phyloP scores from a whole-genome alignment of 1,140 invertebrate species.

The Saxidomus purpurata region DNA sequence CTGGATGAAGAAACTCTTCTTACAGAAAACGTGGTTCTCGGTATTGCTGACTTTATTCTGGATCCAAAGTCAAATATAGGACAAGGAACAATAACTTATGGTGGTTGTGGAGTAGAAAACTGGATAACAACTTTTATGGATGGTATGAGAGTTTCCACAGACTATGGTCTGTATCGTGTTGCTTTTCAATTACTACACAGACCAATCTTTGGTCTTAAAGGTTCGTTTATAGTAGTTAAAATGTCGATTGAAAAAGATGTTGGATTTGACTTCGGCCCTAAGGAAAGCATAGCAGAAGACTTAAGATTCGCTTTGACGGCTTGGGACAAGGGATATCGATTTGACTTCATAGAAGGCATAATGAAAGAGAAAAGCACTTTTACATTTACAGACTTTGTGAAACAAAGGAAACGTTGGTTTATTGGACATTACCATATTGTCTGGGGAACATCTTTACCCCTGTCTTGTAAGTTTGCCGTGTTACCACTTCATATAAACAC shows the following conservation, averaged over 20 bases:
- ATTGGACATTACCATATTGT: slow-evolving; percentile 97
- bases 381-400: slow-evolving; percentile 96
- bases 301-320: no score
- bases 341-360: slow-evolving; percentile 68
- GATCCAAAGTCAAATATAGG: slow-evolving; percentile 98
- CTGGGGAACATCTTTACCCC: slow-evolving; percentile 94
- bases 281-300: slow-evolving; percentile 98
- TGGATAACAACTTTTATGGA: no score
- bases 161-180: slow-evolving; percentile 96
- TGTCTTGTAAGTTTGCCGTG: slow-evolving; percentile 77
- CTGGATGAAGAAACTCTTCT: slow-evolving; percentile 98
- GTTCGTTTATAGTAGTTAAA: slow-evolving; percentile 88
- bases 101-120: no score
- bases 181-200: slow-evolving; percentile 97
- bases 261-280: no score
- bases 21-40: slow-evolving; percentile 94
- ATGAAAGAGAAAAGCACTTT: no score
- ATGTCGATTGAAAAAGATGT: slow-evolving; percentile 94
- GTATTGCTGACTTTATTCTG: slow-evolving; percentile 96
- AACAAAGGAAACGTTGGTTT: slow-evolving; percentile 98
- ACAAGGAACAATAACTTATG: slow-evolving; percentile 98
- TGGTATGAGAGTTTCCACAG: no score
- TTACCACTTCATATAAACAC: not conserved
- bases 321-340: slow-evolving; percentile 86
- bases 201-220: slow-evolving; percentile 98